These are phyloP conservation scores for Yponomeuta cagnagella DNA, from an alignment of 2,888 invertebrate genomes.

Conservation along the genomic window DNA sequence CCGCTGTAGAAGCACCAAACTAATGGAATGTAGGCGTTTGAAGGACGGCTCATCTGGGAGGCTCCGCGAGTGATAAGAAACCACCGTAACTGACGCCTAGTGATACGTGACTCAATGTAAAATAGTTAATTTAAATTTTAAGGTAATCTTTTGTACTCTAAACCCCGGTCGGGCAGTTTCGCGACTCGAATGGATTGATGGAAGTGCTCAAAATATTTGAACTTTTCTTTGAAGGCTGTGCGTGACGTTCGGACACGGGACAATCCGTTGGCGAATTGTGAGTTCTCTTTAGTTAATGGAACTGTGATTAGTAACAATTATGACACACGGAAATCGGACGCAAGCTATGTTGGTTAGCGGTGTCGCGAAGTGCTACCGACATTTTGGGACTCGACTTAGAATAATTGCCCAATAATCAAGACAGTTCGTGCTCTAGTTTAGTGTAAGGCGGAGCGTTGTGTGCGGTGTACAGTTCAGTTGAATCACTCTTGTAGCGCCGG, in stretches of 20 bases:
- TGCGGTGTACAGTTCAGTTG: slow-evolving; percentile 29
- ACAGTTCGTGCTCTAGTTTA: slow-evolving; percentile 27
- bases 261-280: neutral
- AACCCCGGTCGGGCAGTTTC: neutral
- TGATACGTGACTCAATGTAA: neutral
- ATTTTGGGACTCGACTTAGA: slow-evolving; percentile 20
- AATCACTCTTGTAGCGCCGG: slow-evolving; percentile 25
- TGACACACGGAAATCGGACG: neutral
- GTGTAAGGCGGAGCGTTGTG: slow-evolving; percentile 5
- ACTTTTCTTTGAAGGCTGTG: slow-evolving; percentile 26
- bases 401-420: slow-evolving; percentile 26
- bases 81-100: slow-evolving; percentile 2
- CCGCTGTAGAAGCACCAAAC: too few relatives aligned
- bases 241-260: slow-evolving; percentile 14
- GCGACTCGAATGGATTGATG: slow-evolving; percentile 7
- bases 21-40: too few relatives aligned
- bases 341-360: neutral
- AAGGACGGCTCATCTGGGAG: neutral
- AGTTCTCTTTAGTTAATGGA: neutral
- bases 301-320: neutral
- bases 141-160: slow-evolving; percentile 25
- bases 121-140: slow-evolving; percentile 20
- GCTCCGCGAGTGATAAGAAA: neutral
- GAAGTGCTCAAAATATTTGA: slow-evolving; percentile 19
- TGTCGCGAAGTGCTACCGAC: neutral